Base-by-base conservation (phyloP, 2,888 invertebrate genomes). In the Digitonthophagus gazella region DNA sequence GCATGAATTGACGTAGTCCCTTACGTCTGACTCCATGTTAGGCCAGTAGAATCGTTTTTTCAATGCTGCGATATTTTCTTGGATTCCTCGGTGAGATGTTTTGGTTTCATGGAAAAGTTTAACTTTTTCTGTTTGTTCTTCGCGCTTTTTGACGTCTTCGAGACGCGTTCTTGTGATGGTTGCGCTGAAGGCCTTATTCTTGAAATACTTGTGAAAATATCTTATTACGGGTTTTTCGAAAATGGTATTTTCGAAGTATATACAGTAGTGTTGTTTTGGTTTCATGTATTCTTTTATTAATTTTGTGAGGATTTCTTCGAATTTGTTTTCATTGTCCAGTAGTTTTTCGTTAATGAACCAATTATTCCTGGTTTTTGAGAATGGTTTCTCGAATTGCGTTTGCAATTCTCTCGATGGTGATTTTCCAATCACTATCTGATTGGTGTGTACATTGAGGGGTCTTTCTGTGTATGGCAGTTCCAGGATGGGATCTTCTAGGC, bases 11-110 rank as follows among this genome's bases (percentile, higher is more conserved):
- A 69, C n/a, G 19, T 65, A 70, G n/a, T 67, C 54, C 18, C 20
- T 20, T 2, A 69, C 58, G 18, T 67, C 67, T 5, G 55, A 15
- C 44, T 65, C 44, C 22, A 70, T 16, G 11, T 68, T 67, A 1
- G 61, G 64, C 70, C 66, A 69, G 28, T 67, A 69, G 67, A 66
- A 67, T n/a, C 54, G 44, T 58, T 69, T 69, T 20, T 66, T 69
- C 3, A 67, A 16, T n/a, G 66, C 67, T 15, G 58, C 16, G 5
- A 56, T 57, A 14, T 63, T 69, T 69, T 67, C 64, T 0, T 15
- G 16, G 15, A 68, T 69, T n/a, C n/a, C n/a, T 65, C 66, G 19
- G 44, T 66, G 68, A 0, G 58, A 65, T 5, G 68, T 68, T 65
- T 68, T 68, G 0, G 58, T 65, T 68, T 68, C 68, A 22, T 68